Percentiles rank a stretch among this genome's conserved stretches.
Evolutionary conservation across 2,888 invertebrate genomes (phyloP).

Genomic region (Ypsolopha scabrella): DNA sequence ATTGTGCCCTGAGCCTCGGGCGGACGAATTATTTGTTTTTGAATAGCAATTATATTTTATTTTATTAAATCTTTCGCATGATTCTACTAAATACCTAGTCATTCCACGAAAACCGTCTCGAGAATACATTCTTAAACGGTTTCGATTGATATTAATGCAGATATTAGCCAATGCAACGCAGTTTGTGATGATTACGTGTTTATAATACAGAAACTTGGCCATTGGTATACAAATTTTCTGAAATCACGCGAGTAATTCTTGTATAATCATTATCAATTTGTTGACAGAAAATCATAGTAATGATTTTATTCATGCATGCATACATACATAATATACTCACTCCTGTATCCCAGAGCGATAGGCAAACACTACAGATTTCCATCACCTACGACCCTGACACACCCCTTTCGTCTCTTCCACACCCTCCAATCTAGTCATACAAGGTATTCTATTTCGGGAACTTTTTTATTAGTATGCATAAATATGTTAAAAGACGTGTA

Average conservation of each 20-base stretch:
- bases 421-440: too few species aligned
- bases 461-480: too few species aligned
- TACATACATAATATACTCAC: too few species aligned
- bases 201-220: constrained; percentile 14
- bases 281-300: too few species aligned
- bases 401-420: too few species aligned
- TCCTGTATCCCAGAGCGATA: too few species aligned
- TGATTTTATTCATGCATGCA: too few species aligned
- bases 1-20: constrained; percentile 55
- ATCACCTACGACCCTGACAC: too few species aligned
- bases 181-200: constrained; percentile 35
- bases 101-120: constrained; percentile 58
- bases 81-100: constrained; percentile 40
- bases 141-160: constrained; percentile 13
- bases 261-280: constrained; percentile 5
- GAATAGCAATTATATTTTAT: constrained; percentile 69
- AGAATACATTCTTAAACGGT: constrained; percentile 17
- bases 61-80: constrained; percentile 57
- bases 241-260: constrained; percentile 6
- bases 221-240: constrained; percentile 4
- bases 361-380: too few species aligned
- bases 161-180: constrained; percentile 18
- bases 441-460: too few species aligned
- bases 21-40: constrained; percentile 64
- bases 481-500: too few species aligned